phyloP scores from a whole-genome alignment of 2,888 invertebrate species.

The Cremastinae sp. region DNA sequence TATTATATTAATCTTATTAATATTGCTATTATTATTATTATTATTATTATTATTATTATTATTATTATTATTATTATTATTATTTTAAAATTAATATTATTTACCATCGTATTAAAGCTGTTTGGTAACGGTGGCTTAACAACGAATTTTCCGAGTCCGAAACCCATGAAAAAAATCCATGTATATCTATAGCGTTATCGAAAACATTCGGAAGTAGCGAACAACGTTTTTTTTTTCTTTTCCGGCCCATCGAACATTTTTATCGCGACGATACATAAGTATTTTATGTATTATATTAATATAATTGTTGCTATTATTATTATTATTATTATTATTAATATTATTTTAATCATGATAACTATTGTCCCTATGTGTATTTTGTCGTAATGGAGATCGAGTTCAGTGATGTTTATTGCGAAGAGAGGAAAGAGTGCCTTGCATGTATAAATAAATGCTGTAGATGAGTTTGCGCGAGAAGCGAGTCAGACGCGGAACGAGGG shows the following conservation, averaged over 20 bases:
- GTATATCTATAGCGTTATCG: neutral
- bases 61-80: slow-evolving; percentile 61
- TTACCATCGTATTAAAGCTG: slow-evolving; percentile 52
- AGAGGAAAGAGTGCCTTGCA: slow-evolving; percentile 36
- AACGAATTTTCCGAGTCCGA: neutral
- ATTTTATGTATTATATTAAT: slow-evolving; percentile 51
- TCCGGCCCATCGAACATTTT: slow-evolving; percentile 48
- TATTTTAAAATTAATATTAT: slow-evolving; percentile 47
- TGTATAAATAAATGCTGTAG: slow-evolving; percentile 37
- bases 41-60: slow-evolving; percentile 58
- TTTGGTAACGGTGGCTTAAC: slow-evolving; percentile 33
- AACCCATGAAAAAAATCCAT: neutral
- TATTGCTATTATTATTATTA: slow-evolving; percentile 59
- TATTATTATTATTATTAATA: slow-evolving; percentile 44
- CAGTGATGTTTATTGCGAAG: slow-evolving; percentile 8
- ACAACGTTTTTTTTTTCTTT: slow-evolving; percentile 33
- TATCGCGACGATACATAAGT: slow-evolving; percentile 49
- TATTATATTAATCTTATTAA: slow-evolving; percentile 56
- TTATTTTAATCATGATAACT: slow-evolving; percentile 1
- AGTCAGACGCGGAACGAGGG: neutral
- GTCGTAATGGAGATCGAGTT: slow-evolving; percentile 21
- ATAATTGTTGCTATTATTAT: slow-evolving; percentile 53
- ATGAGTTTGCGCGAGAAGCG: slow-evolving; percentile 15
- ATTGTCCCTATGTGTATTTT: slow-evolving; percentile 42
- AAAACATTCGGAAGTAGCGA: slow-evolving; percentile 17